Evolutionary conservation across 2,797 vertebrate species (phyloP), one percentile per base, ranked within the genome.

Genomic region (Enteromius viviparus): DNA sequence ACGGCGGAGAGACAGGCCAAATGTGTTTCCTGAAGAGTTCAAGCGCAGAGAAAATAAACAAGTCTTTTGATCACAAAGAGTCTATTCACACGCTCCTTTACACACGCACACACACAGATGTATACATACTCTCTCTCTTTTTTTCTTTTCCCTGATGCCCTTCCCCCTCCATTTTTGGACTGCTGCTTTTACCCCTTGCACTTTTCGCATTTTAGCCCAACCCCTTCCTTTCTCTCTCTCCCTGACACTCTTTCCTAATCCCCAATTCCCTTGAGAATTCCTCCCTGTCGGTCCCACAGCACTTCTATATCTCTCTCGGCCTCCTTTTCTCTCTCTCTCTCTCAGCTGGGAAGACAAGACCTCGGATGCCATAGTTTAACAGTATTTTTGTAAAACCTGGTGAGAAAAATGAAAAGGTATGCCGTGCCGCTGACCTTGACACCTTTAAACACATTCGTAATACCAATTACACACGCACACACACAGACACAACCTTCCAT

Each of bases 1-100:
- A 91, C 90, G 83, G 90, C 37, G 86, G 85, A 90, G 85, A 86
- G 92, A 94, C 92, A 89, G 90, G 71, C 89, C 89, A 90, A 88
- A 91, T 88, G 93, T 92, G 92, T 93, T 93, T 94, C 91, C 92
- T 93, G 88, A 93, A 87, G 91, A 92, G 89, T 93, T 94, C 92
- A 93, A 94, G 93, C 90, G 89, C 92, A 90, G 92, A 94, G 93
- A 95, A 95, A 95, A 94, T 94, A 95, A 95, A 94, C 93, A 94
- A 92, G 91, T 85, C 92, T 92, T 94, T 93, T 93, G 93, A 95
- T 95, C 93, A 94, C 94, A 95, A 95, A 94, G 94, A 91, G 85
- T 86, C 92, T 91, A 94, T 95, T 95, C 92, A 95, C 89, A 87
- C 89, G 55, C 78, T 51, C 77, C 17, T 55, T 78, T 79, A 75